A percentile compares a stretch with the other conserved stretches of the same genome.
Conservation (phyloP, 2,888 invertebrate genomes). For the Iphiclides podalirius region DNA sequence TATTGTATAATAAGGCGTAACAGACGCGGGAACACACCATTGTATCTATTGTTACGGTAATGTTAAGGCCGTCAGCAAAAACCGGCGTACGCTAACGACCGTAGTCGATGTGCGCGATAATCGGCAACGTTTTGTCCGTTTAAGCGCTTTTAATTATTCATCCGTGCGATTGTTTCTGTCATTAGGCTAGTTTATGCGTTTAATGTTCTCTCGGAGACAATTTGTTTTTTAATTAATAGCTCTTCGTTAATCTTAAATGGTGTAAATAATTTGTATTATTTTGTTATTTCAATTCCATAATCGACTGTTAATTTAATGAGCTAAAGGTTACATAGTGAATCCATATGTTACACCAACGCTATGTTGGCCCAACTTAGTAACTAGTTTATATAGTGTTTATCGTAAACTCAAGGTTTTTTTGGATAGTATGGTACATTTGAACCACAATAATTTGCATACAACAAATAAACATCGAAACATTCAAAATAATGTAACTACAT, state of each 20-base stretch:
- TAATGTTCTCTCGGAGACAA: background rate
- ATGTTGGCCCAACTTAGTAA: too few species aligned
- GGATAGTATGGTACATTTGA: too few species aligned
- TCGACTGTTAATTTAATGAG: too few species aligned
- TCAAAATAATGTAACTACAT: too few species aligned
- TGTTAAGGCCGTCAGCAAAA: slow-evolving; percentile 68
- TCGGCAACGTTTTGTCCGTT: slow-evolving; percentile 20
- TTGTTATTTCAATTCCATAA: too few species aligned
- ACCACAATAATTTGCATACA: too few species aligned
- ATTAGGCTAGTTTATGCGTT: background rate
- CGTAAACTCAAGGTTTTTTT: too few species aligned
- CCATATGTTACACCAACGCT: too few species aligned
- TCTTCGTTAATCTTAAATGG: background rate
- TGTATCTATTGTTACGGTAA: slow-evolving; percentile 69
- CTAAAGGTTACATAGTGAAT: too few species aligned
- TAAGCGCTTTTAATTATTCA: slow-evolving; percentile 18
- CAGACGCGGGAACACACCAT: slow-evolving; percentile 69
- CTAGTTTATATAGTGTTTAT: too few species aligned
- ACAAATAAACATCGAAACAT: too few species aligned
- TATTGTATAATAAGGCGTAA: slow-evolving; percentile 72
- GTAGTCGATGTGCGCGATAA: slow-evolving; percentile 13
- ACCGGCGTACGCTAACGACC: slow-evolving; percentile 26
- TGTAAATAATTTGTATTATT: too few species aligned
- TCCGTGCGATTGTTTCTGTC: background rate
- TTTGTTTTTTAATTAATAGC: background rate